Percentiles rank a stretch among this genome's conserved stretches.
phyloP scores from a whole-genome alignment of 2,113 vertebrate species.

The Collichthys lucidus region DNA sequence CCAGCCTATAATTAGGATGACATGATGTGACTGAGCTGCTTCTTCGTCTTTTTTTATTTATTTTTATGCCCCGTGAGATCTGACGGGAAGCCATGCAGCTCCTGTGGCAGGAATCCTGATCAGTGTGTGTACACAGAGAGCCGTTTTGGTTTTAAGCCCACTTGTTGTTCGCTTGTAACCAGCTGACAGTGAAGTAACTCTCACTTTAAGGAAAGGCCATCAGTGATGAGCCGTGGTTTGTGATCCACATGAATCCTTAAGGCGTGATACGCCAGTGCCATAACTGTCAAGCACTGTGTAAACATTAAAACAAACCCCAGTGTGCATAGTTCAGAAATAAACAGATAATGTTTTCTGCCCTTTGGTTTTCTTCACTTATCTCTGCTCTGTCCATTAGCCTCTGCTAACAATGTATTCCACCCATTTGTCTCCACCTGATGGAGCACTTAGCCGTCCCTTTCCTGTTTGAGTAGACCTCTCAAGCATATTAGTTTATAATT shows the following conservation, averaged over 20 bases:
- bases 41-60: conserved; percentile 9
- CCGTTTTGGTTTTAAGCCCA: not conserved
- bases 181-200: not conserved
- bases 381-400: conserved; percentile 40
- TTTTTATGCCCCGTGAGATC: conserved; percentile 8
- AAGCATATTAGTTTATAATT: conserved; percentile 44
- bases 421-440: conserved; percentile 33
- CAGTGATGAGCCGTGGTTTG: not conserved
- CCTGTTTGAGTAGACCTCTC: conserved; percentile 33
- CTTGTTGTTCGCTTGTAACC: not conserved
- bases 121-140: not conserved
- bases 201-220: not conserved
- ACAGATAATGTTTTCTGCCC: conserved; percentile 36
- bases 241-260: conserved; percentile 8
- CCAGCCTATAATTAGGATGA: conserved; percentile 13
- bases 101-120: not conserved
- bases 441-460: conserved; percentile 51
- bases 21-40: not conserved
- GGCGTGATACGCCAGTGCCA: not conserved
- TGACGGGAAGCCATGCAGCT: not conserved
- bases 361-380: not conserved
- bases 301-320: conserved; percentile 31
- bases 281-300: conserved; percentile 14
- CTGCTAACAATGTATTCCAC: conserved; percentile 8
- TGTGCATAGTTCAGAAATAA: conserved; percentile 23